Conservation (phyloP, 2,888 invertebrate genomes). For the Listrodromus nycthemerus region DNA sequence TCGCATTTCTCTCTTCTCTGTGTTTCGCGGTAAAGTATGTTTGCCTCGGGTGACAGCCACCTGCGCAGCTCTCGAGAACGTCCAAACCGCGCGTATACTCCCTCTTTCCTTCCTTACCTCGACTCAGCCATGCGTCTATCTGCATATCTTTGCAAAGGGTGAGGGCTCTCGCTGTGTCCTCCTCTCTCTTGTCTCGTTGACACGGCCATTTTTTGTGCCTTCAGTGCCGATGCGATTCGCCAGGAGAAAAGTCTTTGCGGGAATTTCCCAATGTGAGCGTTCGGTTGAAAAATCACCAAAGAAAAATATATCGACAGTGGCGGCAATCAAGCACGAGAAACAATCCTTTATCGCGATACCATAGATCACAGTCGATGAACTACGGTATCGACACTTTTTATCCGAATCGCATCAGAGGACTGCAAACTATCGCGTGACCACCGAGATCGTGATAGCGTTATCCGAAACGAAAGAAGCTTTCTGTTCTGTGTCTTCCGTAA, state of each 20-base stretch:
- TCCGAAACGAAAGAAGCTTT: slow-evolving; percentile 13
- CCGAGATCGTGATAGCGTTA: slow-evolving; percentile 32
- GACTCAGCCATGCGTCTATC: slow-evolving; percentile 71
- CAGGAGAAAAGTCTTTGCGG: not conserved
- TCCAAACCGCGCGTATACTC: slow-evolving; percentile 63
- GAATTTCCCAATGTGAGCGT: not conserved
- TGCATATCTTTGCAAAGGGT: slow-evolving; percentile 75
- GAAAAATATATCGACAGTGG: not conserved
- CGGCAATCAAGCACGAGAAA: not conserved
- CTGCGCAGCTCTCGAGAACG: slow-evolving; percentile 76
- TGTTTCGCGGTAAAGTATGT: slow-evolving; percentile 79
- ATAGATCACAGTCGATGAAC: slow-evolving; percentile 22
- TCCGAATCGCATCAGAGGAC: not conserved
- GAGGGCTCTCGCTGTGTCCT: slow-evolving; percentile 27
- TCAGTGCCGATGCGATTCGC: slow-evolving; percentile 5
- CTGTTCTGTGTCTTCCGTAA: slow-evolving; percentile 69
- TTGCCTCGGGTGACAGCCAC: slow-evolving; percentile 82
- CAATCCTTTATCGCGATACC: not conserved
- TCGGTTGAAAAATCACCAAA: not conserved
- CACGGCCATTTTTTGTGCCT: slow-evolving; percentile 42
- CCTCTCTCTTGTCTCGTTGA: slow-evolving; percentile 39
- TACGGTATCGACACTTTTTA: slow-evolving; percentile 40
- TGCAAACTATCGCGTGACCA: slow-evolving; percentile 52
- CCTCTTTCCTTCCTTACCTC: slow-evolving; percentile 29
- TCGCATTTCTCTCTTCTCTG: slow-evolving; percentile 64